Evolutionary conservation across 2,888 invertebrate species (phyloP), one percentile per base, ranked within the genome.

Genomic region (Dasysyrphus tricinctus): DNA sequence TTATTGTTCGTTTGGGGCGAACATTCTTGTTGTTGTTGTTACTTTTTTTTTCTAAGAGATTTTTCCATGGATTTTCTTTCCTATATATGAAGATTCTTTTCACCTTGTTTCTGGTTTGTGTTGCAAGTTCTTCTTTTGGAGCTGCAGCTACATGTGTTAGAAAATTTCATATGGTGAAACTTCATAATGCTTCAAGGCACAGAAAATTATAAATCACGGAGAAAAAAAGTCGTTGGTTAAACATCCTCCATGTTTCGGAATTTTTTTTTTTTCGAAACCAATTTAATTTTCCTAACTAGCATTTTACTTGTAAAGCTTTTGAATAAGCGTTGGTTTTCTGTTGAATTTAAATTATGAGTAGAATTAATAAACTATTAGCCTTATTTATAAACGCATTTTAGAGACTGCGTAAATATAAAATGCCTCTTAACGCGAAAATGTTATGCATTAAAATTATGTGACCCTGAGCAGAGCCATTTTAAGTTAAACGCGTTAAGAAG

Each of bases 1-100:
- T 83, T 83, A 79, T 65, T 75, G 37, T 37, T 79, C 74, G 78
- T 74, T 75, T 70, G 83, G 51, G 70, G 75, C 57, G 42, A 75
- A 83, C 75, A 83, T 75, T 83, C 70, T 69, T 75, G 74, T 75
- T 70, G 69, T 14, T 51, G 19, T 29, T 16, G 3, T n/a, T 47
- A 8, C 8, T 16, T 3, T n/a, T 47, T 8, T 16, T 47, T n/a
- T 47, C 47, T 37, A 11, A 7, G 34, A 24, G 3, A 24, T 61
- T 24, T 24, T 57, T 49, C 16, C 2, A 24, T 44, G n/a, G 44
- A 11, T 63, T 32, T 47, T 1, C 11, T 39, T 16, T 19, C 4
- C 32, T 24, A 24, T 24, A 24, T 24, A 24, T 16, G 1, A 19
- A 12, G 47, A 6, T 8, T 37, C 7, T 19, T 34, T 51, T n/a